These are phyloP conservation scores for Ginglymostoma cirratum DNA, from an alignment of 2,113 vertebrate species.

Conservation along the genomic window DNA sequence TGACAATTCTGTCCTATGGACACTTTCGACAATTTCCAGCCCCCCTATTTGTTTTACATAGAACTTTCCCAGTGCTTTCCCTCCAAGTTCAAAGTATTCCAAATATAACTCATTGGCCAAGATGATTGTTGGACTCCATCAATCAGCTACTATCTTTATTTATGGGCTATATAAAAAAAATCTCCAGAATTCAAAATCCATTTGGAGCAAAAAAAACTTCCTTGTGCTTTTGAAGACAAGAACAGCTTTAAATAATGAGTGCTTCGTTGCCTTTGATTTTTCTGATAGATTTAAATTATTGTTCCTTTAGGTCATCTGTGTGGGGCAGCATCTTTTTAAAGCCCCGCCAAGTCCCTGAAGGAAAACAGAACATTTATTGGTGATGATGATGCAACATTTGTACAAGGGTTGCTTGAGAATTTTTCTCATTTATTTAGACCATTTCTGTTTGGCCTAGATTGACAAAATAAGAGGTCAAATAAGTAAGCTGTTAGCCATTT, in stretches of 20 bases:
- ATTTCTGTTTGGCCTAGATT: not conserved
- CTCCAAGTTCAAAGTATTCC: conserved; percentile 36
- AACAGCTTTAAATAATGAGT: conserved; percentile 31
- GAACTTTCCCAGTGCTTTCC: not conserved
- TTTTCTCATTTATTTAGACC: not conserved
- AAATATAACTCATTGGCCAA: conserved; percentile 32
- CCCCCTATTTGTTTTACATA: not conserved
- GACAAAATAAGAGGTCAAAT: not conserved
- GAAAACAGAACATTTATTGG: conserved; percentile 32
- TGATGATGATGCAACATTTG: not conserved
- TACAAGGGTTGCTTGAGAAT: not conserved
- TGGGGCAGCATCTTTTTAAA: conserved; percentile 20
- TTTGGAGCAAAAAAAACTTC: conserved; percentile 20
- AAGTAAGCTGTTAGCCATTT: not conserved
- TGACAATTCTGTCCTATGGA: not conserved
- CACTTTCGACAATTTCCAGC: conserved; percentile 21
- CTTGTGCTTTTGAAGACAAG: conserved; percentile 34
- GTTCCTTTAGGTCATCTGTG: conserved; percentile 25
- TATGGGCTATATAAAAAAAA: conserved; percentile 25
- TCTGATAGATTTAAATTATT: conserved; percentile 35
- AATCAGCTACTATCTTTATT: conserved; percentile 37
- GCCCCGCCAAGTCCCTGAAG: conserved; percentile 19
- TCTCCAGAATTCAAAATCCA: not conserved
- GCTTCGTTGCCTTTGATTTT: not conserved
- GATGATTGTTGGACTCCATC: conserved; percentile 26